Evolutionary conservation across 1,140 invertebrate species (phyloP).

Genomic region (Phenacoccus solenopsis): DNA sequence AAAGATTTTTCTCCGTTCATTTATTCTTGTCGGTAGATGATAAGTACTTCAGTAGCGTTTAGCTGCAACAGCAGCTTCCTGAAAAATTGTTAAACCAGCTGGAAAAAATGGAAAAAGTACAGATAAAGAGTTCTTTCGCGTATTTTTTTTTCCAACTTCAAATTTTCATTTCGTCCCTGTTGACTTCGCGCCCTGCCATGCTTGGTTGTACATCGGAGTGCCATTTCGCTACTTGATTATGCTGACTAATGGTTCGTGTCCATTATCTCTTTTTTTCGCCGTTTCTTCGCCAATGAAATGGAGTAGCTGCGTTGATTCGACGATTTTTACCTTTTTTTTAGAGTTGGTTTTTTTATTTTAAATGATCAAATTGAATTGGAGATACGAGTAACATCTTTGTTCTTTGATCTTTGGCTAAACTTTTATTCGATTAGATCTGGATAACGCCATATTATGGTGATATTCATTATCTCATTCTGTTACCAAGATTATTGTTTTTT

Average conservation of each 20-base stretch:
- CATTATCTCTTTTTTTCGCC: neutral
- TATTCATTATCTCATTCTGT: too few species aligned
- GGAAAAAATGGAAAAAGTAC: constrained; percentile 13
- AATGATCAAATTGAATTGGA: too few species aligned
- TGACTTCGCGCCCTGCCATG: neutral
- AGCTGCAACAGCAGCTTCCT: constrained; percentile 13
- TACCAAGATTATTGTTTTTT: too few species aligned
- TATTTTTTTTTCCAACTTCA: neutral
- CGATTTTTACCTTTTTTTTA: neutral
- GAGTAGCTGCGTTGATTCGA: neutral
- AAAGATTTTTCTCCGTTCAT: constrained; percentile 17
- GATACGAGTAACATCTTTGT: too few species aligned
- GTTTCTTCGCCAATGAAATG: neutral
- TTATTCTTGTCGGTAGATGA: constrained; percentile 17
- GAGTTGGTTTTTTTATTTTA: neutral
- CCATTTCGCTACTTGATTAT: constrained; percentile 12
- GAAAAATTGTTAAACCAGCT: constrained; percentile 15
- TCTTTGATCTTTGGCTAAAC: too few species aligned
- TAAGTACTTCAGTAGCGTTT: constrained; percentile 13
- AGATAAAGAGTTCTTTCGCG: constrained; percentile 11
- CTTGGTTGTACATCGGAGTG: neutral
- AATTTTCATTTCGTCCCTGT: neutral
- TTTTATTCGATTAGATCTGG: too few species aligned
- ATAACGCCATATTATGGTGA: too few species aligned
- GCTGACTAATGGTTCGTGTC: constrained; percentile 10